A percentile compares a stretch with the other conserved stretches of the same genome.
Conservation (phyloP, 35 echinoderm and acorn worm species). For the Hemicentrotus pulcherrimus region DNA sequence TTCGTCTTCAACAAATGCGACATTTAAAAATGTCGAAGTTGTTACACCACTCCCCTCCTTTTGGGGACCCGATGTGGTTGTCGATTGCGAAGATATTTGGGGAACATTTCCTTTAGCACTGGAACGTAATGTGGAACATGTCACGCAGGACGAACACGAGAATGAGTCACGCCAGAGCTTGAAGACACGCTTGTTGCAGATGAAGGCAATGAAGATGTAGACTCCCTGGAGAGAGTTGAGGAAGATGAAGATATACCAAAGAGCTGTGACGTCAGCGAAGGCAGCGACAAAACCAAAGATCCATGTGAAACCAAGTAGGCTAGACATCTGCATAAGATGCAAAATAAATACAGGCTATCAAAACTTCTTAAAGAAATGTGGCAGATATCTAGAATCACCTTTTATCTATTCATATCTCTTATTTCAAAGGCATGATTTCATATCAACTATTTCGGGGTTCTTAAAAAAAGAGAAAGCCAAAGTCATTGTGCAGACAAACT, state of each 20-base stretch:
- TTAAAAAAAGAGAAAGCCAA: too few relatives aligned
- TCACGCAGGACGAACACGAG: neutral
- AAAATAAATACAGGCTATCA: neutral
- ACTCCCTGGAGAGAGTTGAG: slow-evolving; percentile 67
- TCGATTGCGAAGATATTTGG: neutral
- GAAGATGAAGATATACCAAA: slow-evolving; percentile 70
- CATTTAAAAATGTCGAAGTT: neutral
- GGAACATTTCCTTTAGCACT: neutral
- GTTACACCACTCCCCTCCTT: neutral
- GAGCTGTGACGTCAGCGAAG: slow-evolving; percentile 22
- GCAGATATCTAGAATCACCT: neutral
- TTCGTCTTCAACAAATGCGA: too few relatives aligned
- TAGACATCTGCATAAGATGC: slow-evolving; percentile 59
- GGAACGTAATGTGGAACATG: neutral
- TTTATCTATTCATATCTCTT: too few relatives aligned
- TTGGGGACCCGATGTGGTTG: neutral
- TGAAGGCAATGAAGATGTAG: slow-evolving; percentile 57
- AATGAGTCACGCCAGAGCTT: neutral
- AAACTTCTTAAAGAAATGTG: neutral
- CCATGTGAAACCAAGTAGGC: slow-evolving; percentile 71
- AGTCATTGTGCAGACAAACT: too few relatives aligned
- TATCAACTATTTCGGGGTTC: too few relatives aligned
- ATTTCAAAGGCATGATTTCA: too few relatives aligned
- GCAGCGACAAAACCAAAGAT: slow-evolving; percentile 61
- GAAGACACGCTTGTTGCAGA: slow-evolving; percentile 51